These are phyloP conservation scores for Cyclophora albipunctata DNA, from an alignment of 2,888 invertebrate genomes.

Conservation along the genomic window DNA sequence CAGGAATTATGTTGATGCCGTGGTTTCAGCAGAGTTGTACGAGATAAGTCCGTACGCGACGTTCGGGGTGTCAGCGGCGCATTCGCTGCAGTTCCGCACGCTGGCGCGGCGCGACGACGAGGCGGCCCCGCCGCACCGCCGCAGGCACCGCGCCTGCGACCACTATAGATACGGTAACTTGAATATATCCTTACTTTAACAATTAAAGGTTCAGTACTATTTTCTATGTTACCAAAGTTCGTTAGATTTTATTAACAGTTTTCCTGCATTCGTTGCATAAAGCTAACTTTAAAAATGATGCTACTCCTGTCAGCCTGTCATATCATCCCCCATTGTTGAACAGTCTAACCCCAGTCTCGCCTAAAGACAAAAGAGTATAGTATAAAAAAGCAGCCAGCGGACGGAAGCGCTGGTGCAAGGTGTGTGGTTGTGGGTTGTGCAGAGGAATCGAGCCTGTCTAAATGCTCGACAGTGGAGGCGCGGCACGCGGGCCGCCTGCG, in stretches of 20 bases:
- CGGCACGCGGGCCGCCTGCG: slow-evolving; percentile 68
- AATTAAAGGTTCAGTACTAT: neutral
- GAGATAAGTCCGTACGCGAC: slow-evolving; percentile 89
- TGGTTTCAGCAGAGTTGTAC: slow-evolving; percentile 77
- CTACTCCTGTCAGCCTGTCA: too few relatives aligned
- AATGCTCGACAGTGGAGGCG: slow-evolving; percentile 79
- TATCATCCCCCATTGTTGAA: too few relatives aligned
- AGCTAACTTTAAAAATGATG: too few relatives aligned
- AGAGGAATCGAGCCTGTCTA: slow-evolving; percentile 79
- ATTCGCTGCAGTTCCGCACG: slow-evolving; percentile 86
- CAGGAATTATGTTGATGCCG: too few relatives aligned
- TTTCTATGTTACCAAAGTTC: too few relatives aligned
- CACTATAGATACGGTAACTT: slow-evolving; percentile 64
- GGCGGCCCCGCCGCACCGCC: slow-evolving; percentile 61
- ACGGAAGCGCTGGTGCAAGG: too few relatives aligned
- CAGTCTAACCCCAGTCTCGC: too few relatives aligned
- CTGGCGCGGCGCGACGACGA: slow-evolving; percentile 81
- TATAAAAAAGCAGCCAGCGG: too few relatives aligned
- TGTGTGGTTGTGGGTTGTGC: slow-evolving; percentile 11
- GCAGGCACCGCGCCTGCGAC: slow-evolving; percentile 61
- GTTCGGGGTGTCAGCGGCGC: slow-evolving; percentile 78
- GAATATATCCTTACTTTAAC: neutral
- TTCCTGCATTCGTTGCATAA: too few relatives aligned
- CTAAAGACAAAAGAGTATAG: too few relatives aligned
- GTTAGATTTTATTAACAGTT: too few relatives aligned